These are phyloP conservation scores for Bombus terrestris DNA, from an alignment of 1,140 invertebrate species.

Conservation along the genomic window DNA sequence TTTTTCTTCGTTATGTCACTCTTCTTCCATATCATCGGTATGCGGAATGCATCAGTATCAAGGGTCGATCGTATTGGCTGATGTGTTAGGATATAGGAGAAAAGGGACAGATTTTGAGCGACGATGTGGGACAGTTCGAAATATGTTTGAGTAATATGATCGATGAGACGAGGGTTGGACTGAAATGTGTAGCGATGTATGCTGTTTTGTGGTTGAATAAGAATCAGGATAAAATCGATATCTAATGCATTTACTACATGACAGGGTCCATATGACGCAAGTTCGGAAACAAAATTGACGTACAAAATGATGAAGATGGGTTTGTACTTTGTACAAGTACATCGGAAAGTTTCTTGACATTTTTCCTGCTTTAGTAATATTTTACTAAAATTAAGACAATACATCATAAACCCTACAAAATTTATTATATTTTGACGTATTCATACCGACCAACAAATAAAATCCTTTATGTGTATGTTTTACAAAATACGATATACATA, in stretches of 20 bases:
- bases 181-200: neutral
- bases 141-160: conserved; percentile 12
- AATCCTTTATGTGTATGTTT: neutral
- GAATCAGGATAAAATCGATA: neutral
- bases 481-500: neutral
- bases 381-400: no score
- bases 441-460: neutral
- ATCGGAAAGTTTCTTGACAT: neutral
- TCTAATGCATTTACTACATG: neutral
- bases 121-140: neutral
- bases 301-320: neutral
- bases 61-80: neutral
- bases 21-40: neutral
- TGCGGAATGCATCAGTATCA: neutral
- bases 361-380: no score
- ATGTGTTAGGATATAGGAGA: neutral
- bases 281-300: neutral
- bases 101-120: neutral
- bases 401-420: neutral
- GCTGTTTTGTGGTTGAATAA: conserved; percentile 1
- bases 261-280: neutral
- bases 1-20: neutral
- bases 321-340: neutral
- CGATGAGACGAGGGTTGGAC: neutral
- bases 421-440: neutral